A percentile compares a stretch with the other conserved stretches of the same genome.
Evolutionary conservation across 1,140 invertebrate species (phyloP).

Genomic region (Papilio dardanus): DNA sequence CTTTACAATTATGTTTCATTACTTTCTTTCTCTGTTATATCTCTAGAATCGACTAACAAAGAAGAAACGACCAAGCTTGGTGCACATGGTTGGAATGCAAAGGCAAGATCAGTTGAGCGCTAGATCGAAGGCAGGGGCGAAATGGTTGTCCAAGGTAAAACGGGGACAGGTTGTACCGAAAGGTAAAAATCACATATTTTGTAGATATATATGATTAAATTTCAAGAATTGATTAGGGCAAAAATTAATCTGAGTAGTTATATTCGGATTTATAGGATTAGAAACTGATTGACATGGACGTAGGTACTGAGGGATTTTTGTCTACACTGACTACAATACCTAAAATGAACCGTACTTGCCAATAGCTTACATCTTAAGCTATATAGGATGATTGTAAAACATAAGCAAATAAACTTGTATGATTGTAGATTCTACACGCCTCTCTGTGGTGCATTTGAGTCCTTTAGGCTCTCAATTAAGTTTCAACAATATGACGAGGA

Average conservation of each 20-base stretch:
- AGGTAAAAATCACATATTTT: conserved; percentile 73
- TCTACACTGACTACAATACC: too few relatives aligned
- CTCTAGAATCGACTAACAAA: conserved; percentile 84
- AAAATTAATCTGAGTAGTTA: too few relatives aligned
- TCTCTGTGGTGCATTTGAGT: conserved; percentile 90
- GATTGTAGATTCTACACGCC: conserved; percentile 86
- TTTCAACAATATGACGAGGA: conserved; percentile 88
- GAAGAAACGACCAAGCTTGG: conserved; percentile 90
- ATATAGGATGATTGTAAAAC: not conserved
- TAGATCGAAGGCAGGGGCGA: conserved; percentile 91
- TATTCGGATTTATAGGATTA: not conserved
- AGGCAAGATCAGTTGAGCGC: conserved; percentile 88
- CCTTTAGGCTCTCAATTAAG: conserved; percentile 92
- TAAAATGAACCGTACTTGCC: too few relatives aligned
- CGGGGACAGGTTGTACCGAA: conserved; percentile 91
- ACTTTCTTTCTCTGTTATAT: not conserved
- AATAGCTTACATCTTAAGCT: too few relatives aligned
- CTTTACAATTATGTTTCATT: not conserved
- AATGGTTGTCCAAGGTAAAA: conserved; percentile 93
- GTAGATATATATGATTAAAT: too few relatives aligned
- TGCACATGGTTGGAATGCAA: conserved; percentile 90
- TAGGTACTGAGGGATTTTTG: too few relatives aligned
- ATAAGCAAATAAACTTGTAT: not conserved
- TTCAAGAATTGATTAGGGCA: too few relatives aligned
- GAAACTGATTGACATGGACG: not conserved